Evolutionary conservation across 1,140 invertebrate species (phyloP).

Genomic region (Caenorhabditis briggsae): DNA sequence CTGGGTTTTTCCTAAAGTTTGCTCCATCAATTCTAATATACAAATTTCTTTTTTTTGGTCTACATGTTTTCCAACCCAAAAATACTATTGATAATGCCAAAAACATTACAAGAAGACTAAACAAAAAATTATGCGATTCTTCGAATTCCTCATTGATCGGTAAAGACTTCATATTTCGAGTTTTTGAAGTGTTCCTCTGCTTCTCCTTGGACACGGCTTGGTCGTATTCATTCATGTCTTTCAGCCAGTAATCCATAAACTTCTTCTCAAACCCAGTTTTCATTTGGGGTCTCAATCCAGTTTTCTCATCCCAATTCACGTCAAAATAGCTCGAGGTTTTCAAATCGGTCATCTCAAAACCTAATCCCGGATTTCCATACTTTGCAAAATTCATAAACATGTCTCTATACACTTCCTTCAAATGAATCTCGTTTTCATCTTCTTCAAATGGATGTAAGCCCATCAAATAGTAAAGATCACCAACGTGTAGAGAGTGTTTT

Average conservation of each 20-base stretch:
- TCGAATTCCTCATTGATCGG: no score
- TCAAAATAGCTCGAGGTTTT: background rate
- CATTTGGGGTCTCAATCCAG: background rate
- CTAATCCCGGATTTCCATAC: background rate
- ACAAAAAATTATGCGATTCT: no score
- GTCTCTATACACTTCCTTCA: slow-evolving; percentile 26
- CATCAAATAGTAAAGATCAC: slow-evolving; percentile 57
- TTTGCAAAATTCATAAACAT: slow-evolving; percentile 50
- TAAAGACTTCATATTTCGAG: no score
- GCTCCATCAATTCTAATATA: no score
- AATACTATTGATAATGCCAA: no score
- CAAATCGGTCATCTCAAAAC: background rate
- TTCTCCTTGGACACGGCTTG: background rate
- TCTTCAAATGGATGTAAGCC: slow-evolving; percentile 42
- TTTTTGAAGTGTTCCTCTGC: no score
- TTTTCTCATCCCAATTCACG: background rate
- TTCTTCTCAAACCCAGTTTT: background rate
- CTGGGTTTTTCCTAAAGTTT: no score
- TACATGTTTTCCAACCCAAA: no score
- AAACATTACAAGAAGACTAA: no score
- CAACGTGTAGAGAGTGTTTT: slow-evolving; percentile 19
- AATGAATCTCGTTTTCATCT: slow-evolving; percentile 51
- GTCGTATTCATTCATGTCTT: background rate
- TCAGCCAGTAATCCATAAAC: no score
- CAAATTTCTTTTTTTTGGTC: no score